Evolutionary conservation across 1,140 invertebrate genomes (phyloP).

Genomic region (Lysiphlebus fabarum): DNA sequence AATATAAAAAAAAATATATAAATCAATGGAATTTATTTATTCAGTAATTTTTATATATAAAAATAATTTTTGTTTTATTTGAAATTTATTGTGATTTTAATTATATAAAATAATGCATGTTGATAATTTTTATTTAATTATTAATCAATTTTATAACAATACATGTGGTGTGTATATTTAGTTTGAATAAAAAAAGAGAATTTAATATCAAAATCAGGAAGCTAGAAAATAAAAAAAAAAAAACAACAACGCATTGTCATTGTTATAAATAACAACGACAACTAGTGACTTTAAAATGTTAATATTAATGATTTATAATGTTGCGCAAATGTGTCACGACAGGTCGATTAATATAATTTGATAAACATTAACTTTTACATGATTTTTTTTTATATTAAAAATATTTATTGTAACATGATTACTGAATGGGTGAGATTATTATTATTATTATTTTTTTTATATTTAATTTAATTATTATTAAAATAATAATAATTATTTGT

Average conservation of each 20-base stretch:
- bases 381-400: constrained; percentile 13
- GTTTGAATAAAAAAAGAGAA: not conserved
- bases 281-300: not conserved
- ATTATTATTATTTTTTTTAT: constrained; percentile 2
- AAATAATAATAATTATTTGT: not conserved
- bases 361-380: constrained; percentile 12
- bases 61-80: not conserved
- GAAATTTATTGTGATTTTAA: not conserved
- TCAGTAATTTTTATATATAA: not conserved
- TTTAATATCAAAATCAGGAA: not conserved
- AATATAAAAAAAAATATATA: not conserved
- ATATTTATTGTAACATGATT: constrained; percentile 33
- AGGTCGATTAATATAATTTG: constrained; percentile 15
- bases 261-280: constrained; percentile 37
- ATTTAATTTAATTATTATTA: not conserved
- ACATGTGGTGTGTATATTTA: constrained; percentile 1
- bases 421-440: constrained; percentile 42
- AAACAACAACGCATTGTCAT: constrained; percentile 31
- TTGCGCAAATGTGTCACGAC: constrained; percentile 5
- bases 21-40: constrained; percentile 1
- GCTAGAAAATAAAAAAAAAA: too few species aligned
- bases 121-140: not conserved
- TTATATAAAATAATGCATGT: not conserved
- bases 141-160: not conserved
- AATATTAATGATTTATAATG: constrained; percentile 2